Evolutionary conservation across 2,888 invertebrate species (phyloP).

Genomic region (Microctonus brassicae): DNA sequence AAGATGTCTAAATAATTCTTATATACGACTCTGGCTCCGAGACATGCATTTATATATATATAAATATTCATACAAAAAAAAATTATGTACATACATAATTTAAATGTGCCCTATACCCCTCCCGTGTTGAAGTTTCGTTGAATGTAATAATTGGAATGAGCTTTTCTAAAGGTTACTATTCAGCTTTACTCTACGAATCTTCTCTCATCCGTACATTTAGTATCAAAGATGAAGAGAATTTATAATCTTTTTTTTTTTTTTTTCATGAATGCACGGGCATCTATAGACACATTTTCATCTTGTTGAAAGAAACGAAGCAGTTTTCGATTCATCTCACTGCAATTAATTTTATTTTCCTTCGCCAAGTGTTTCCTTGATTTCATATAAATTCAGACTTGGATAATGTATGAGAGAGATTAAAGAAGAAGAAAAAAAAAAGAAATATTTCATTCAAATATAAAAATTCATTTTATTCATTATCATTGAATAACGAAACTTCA

Average conservation of each 20-base stretch:
- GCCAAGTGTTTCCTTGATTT: not conserved
- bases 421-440: not conserved
- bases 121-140: constrained; percentile 51
- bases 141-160: constrained; percentile 48
- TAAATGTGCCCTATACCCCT: constrained; percentile 47
- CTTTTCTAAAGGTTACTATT: constrained; percentile 27
- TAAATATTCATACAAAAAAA: constrained; percentile 26
- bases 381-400: not conserved
- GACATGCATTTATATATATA: constrained; percentile 38
- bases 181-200: constrained; percentile 23
- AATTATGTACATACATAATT: constrained; percentile 41
- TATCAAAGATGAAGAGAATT: constrained; percentile 34
- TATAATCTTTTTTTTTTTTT: not conserved
- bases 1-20: constrained; percentile 9
- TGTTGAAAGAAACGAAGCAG: not conserved
- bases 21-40: constrained; percentile 8
- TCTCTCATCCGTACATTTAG: constrained; percentile 31
- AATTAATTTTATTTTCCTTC: not conserved
- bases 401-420: not conserved
- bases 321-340: not conserved
- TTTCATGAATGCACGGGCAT: not conserved
- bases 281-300: not conserved
- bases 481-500: not conserved
- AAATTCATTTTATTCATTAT: not conserved
- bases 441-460: not conserved